These are phyloP conservation scores for Drosophila parabipectinata DNA, from an alignment of 1,140 invertebrate species.

Conservation along the genomic window DNA sequence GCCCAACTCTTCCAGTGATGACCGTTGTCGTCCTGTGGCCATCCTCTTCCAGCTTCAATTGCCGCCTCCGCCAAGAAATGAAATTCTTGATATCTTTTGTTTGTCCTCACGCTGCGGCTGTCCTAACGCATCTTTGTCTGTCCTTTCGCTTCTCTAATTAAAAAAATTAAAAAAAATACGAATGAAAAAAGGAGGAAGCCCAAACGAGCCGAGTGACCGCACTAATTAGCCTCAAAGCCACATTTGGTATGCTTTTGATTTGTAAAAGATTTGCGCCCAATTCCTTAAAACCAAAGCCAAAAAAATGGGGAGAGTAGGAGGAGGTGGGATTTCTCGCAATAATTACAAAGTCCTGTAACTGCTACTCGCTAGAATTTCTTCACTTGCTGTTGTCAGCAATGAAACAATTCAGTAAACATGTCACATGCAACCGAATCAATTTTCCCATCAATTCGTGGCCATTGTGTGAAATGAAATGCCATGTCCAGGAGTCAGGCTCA, in stretches of 20 bases:
- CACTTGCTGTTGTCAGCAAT: slow-evolving; percentile 27
- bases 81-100: slow-evolving; percentile 83
- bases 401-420: slow-evolving; percentile 78
- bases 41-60: slow-evolving; percentile 50
- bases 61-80: slow-evolving; percentile 70
- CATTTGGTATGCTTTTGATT: slow-evolving; percentile 81
- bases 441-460: slow-evolving; percentile 74
- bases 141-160: slow-evolving; percentile 79
- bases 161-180: slow-evolving; percentile 48
- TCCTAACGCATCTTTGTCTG: slow-evolving; percentile 78
- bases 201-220: slow-evolving; percentile 63
- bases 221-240: slow-evolving; percentile 80
- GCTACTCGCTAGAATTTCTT: neutral
- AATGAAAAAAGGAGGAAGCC: slow-evolving; percentile 5
- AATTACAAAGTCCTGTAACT: slow-evolving; percentile 51
- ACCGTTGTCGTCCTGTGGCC: slow-evolving; percentile 55
- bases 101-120: slow-evolving; percentile 70
- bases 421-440: slow-evolving; percentile 81
- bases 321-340: slow-evolving; percentile 32
- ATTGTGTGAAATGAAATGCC: slow-evolving; percentile 71
- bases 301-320: neutral
- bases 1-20: slow-evolving; percentile 62
- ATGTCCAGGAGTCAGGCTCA: slow-evolving; percentile 23
- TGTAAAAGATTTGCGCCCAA: slow-evolving; percentile 73
- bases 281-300: slow-evolving; percentile 34